Base-by-base conservation (phyloP, 2,797 vertebrate genomes). In the Sorex maritimensis region DNA sequence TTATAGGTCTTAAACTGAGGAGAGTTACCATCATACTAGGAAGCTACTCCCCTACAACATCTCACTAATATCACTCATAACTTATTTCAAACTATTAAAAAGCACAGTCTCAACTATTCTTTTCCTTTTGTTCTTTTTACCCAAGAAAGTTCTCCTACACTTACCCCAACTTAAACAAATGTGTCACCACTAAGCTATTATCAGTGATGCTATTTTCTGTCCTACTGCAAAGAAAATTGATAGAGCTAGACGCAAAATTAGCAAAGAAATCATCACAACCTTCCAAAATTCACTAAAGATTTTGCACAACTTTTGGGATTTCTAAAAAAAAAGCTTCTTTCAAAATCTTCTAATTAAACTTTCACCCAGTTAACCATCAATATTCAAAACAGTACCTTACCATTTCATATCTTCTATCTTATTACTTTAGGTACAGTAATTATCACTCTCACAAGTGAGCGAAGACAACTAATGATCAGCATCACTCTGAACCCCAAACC, bases 341-440 rank as follows among this genome's bases (percentile, higher is more conserved):
- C 49, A 44, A 82, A 95, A 58, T 28, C 41, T 8, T 80, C 44
- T 80, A 75, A 82, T 72, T 87, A 87, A 88, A 90, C 41, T 49
- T 73, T 75, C 74, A 85, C 11, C n/a, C 80, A 65, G 3, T 69
- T 49, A 49, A 95, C 67, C 75, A 72, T 63, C 72, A 72, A 55
- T 77, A 81, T 52, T 9, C 12, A 90, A 86, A 24, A 88, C 4
- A 73, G 8, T 15, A 61, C 52, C 38, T 68, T 88, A 46, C 49
- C 21, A 81, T 73, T 46, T 84, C 90, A 82, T 72, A 92, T n/a
- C 52, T 83, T 55, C 91, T 90, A 69, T 90, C 68, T 81, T 74
- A 88, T 75, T 80, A 78, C n/a, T 75, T 90, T 79, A 63, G 21
- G 49, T 46, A 87, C 24, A 81, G 86, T 78, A 4, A 85, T 72